These are phyloP conservation scores for Bostrychus sinensis DNA, from an alignment of 2,113 vertebrate genomes.

Conservation along the genomic window DNA sequence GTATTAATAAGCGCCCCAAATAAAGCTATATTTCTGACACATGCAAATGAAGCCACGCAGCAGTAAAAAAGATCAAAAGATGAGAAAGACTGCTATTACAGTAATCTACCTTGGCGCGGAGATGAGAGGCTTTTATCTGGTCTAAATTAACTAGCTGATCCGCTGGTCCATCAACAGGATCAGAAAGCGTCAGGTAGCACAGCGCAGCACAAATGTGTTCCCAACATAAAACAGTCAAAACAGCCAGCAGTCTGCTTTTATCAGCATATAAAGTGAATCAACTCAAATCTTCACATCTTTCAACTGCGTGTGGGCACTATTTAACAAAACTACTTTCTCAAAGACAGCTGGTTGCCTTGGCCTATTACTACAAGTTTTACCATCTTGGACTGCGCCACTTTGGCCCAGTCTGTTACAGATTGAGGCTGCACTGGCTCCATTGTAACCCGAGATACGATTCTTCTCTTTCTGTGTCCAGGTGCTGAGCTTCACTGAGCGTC, in stretches of 20 bases:
- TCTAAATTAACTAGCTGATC: slow-evolving; percentile 76
- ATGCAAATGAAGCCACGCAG: slow-evolving; percentile 80
- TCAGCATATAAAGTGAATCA: slow-evolving; percentile 45
- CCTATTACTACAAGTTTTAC: slow-evolving; percentile 4
- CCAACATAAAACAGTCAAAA: slow-evolving; percentile 65
- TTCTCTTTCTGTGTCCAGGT: slow-evolving; percentile 68
- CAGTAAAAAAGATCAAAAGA: slow-evolving; percentile 79
- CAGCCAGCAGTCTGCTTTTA: slow-evolving; percentile 61
- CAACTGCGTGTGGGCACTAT: slow-evolving; percentile 7
- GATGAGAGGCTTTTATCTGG: slow-evolving; percentile 75
- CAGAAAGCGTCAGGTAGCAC: slow-evolving; percentile 67
- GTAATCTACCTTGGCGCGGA: slow-evolving; percentile 74
- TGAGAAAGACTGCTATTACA: slow-evolving; percentile 76
- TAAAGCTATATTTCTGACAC: slow-evolving; percentile 78
- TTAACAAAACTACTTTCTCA: slow-evolving; percentile 11
- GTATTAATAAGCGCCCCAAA: slow-evolving; percentile 75
- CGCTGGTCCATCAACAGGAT: slow-evolving; percentile 66
- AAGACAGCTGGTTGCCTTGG: slow-evolving; percentile 10
- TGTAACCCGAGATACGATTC: slow-evolving; percentile 63
- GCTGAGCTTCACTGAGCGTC: slow-evolving; percentile 72
- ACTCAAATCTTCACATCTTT: slow-evolving; percentile 57
- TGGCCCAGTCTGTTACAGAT: slow-evolving; percentile 30
- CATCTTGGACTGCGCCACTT: slow-evolving; percentile 21
- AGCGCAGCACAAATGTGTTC: slow-evolving; percentile 57
- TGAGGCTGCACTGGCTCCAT: slow-evolving; percentile 32